phyloP scores from a whole-genome alignment of 2,888 invertebrate species.

The Xestobium rufovillosum region DNA sequence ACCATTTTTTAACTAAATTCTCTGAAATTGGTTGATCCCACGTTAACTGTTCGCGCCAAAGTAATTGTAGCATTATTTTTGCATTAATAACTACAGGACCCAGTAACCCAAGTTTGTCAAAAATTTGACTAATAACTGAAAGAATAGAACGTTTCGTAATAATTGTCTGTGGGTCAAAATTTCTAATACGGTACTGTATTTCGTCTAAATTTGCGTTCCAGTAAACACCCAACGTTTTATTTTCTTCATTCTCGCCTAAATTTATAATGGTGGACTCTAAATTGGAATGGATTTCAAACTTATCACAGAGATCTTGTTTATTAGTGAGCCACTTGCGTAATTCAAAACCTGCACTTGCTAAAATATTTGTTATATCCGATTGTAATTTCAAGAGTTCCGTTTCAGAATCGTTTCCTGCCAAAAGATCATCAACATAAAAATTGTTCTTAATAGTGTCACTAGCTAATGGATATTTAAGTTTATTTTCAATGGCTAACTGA shows the following conservation, averaged over 20 bases:
- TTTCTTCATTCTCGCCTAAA: slow-evolving; percentile 16
- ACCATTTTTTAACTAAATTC: no score
- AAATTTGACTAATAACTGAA: no score
- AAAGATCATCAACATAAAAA: background rate
- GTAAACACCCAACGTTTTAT: slow-evolving; percentile 17
- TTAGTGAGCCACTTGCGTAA: slow-evolving; percentile 17
- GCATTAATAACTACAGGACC: no score
- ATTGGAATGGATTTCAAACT: slow-evolving; percentile 7
- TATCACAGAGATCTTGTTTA: slow-evolving; percentile 7
- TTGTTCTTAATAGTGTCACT: background rate
- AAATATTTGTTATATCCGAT: no score
- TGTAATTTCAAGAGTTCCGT: no score
- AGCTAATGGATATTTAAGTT: background rate
- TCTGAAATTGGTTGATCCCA: no score
- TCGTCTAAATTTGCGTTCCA: slow-evolving; percentile 13
- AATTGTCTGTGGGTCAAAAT: slow-evolving; percentile 3
- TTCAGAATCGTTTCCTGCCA: background rate
- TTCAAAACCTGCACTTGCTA: no score
- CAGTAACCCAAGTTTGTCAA: no score
- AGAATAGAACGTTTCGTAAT: slow-evolving; percentile 5
- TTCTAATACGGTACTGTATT: slow-evolving; percentile 12
- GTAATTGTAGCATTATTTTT: no score
- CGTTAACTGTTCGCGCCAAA: no score
- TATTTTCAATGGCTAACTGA: slow-evolving; percentile 21
- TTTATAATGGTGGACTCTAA: slow-evolving; percentile 11